A percentile compares a stretch with the other conserved stretches of the same genome.
phyloP scores from a whole-genome alignment of 1,140 invertebrate genomes.

The Geopemphigus sp. region DNA sequence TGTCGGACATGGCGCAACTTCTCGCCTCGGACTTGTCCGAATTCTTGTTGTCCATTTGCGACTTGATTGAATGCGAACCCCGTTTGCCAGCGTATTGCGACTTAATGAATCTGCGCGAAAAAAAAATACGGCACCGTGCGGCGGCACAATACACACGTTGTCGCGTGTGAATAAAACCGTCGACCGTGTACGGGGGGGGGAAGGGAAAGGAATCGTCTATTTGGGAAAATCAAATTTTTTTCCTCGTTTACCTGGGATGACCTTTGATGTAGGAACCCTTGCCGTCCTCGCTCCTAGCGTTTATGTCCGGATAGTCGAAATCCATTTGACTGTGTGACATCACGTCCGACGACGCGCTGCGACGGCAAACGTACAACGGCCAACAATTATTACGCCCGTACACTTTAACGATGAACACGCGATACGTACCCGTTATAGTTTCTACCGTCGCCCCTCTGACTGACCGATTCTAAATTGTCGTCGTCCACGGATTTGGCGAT shows the following conservation, averaged over 20 bases:
- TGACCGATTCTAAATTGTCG: slow-evolving; percentile 59
- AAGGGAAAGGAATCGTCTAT: no score
- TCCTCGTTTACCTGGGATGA: slow-evolving; percentile 63
- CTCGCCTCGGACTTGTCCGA: slow-evolving; percentile 74
- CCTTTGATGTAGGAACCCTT: slow-evolving; percentile 61
- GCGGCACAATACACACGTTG: not conserved
- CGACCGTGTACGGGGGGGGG: no score
- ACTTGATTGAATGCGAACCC: slow-evolving; percentile 80
- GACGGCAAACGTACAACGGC: slow-evolving; percentile 5
- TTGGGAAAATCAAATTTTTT: not conserved
- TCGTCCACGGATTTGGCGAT: slow-evolving; percentile 56
- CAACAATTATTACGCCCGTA: not conserved
- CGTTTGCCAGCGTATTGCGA: slow-evolving; percentile 76
- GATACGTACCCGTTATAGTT: slow-evolving; percentile 52
- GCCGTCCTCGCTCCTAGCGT: slow-evolving; percentile 65
- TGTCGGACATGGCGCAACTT: slow-evolving; percentile 90
- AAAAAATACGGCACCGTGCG: no score
- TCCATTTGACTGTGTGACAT: slow-evolving; percentile 58
- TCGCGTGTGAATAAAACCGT: no score
- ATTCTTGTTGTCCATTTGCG: slow-evolving; percentile 65
- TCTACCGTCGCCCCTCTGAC: slow-evolving; percentile 55
- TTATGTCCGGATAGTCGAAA: slow-evolving; percentile 68
- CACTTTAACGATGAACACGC: not conserved
- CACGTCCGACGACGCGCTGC: slow-evolving; percentile 54
- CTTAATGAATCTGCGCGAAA: slow-evolving; percentile 63